phyloP scores from a whole-genome alignment of 2,797 vertebrate species.

The Tapera naevia region DNA sequence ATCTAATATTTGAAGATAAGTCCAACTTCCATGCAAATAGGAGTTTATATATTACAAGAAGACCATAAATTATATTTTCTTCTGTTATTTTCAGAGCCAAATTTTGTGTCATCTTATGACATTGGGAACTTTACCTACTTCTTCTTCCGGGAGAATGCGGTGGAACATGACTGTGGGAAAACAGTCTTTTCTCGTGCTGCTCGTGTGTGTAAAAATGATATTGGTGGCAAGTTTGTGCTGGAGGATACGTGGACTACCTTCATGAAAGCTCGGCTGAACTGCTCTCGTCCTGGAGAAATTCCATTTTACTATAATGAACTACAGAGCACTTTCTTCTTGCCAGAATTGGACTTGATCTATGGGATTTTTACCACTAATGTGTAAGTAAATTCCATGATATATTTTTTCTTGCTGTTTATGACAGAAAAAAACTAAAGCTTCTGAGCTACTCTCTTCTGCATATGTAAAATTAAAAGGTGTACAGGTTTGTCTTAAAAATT shows the following conservation, averaged over 20 bases:
- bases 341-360: slow-evolving; percentile 93
- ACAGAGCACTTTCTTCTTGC: slow-evolving; percentile 94
- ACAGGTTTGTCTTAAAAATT: neutral
- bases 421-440: neutral
- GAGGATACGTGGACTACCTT: slow-evolving; percentile 99
- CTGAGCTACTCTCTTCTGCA: neutral
- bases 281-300: slow-evolving; percentile 93
- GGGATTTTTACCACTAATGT: slow-evolving; percentile 98
- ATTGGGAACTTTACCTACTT: slow-evolving; percentile 97
- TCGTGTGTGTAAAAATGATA: slow-evolving; percentile 94
- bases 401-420: neutral
- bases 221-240: slow-evolving; percentile 93
- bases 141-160: slow-evolving; percentile 95
- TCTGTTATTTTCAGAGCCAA: slow-evolving; percentile 84
- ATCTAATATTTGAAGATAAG: neutral
- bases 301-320: slow-evolving; percentile 96
- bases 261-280: slow-evolving; percentile 96
- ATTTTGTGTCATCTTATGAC: slow-evolving; percentile 96
- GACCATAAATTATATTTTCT: neutral
- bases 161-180: slow-evolving; percentile 95
- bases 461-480: too few species aligned
- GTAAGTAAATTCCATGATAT: slow-evolving; percentile 74
- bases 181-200: slow-evolving; percentile 93
- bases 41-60: neutral
- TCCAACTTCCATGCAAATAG: neutral